Conservation (phyloP, 64 coral and sea anemone species). For the Stylophora pistillata region DNA sequence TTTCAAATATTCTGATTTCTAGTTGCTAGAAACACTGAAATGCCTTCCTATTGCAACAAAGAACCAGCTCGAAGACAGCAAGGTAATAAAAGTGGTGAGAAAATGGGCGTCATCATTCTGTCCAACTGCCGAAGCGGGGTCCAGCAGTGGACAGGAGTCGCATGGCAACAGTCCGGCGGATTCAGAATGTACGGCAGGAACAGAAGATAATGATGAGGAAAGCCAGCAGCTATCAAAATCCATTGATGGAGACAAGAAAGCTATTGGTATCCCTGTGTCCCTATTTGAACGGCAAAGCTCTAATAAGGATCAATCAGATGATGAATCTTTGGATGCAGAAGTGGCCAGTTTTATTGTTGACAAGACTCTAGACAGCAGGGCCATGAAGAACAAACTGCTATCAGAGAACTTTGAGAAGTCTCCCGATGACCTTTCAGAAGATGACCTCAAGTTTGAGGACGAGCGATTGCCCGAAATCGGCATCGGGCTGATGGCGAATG, state of each 20-base stretch:
- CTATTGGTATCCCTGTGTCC: conserved; percentile 29
- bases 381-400: conserved; percentile 39
- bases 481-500: conserved; percentile 66
- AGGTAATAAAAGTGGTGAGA: conserved; percentile 84
- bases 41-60: conserved; percentile 80
- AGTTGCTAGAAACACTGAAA: conserved; percentile 85
- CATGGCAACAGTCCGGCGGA: conserved; percentile 61
- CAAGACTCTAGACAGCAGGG: conserved; percentile 3
- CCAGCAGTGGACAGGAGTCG: conserved; percentile 65
- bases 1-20: background rate
- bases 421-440: conserved; percentile 91
- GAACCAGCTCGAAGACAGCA: conserved; percentile 97
- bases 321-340: conserved; percentile 58
- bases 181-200: conserved; percentile 52
- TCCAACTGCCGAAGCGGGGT: background rate
- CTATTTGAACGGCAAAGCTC: conserved; percentile 35
- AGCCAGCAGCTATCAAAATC: conserved; percentile 32
- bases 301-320: conserved; percentile 57
- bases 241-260: conserved; percentile 22
- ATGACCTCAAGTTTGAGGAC: conserved; percentile 87
- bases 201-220: conserved; percentile 41
- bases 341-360: conserved; percentile 54
- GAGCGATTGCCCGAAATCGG: conserved; percentile 60
- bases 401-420: conserved; percentile 71
- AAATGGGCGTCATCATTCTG: conserved; percentile 78